Evolutionary conservation across 2,797 vertebrate species (phyloP).

Genomic region (Alectoris magna): DNA sequence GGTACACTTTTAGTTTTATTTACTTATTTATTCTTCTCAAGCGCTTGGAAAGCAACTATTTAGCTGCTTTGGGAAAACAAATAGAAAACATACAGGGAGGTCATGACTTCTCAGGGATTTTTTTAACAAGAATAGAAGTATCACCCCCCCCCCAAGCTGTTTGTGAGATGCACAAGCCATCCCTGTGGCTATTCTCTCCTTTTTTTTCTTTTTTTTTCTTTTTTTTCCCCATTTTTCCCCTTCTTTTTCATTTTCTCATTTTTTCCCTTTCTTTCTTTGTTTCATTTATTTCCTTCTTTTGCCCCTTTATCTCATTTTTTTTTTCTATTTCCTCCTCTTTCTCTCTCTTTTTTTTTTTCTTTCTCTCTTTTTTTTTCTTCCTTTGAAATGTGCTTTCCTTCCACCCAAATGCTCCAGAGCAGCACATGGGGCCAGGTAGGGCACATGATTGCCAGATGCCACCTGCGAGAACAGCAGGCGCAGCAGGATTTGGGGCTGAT

Average conservation of each 20-base stretch:
- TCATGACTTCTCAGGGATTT: slow-evolving; percentile 38
- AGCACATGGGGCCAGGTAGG: background rate
- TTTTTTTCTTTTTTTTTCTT: too few relatives aligned
- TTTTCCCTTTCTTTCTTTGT: too few relatives aligned
- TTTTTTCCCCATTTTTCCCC: fast-evolving
- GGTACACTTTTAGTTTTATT: background rate
- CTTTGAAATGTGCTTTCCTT: background rate
- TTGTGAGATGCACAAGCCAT: background rate
- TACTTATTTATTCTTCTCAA: background rate
- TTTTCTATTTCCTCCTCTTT: fast-evolving
- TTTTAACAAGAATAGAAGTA: background rate
- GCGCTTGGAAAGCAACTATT: slow-evolving; percentile 38
- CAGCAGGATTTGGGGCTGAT: background rate
- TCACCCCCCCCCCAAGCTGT: background rate
- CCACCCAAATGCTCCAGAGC: background rate
- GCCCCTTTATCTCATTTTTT: too few relatives aligned
- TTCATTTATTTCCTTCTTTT: too few relatives aligned
- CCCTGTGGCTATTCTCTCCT: background rate
- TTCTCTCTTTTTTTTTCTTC: too few relatives aligned
- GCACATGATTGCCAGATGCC: background rate
- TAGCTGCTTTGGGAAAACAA: slow-evolving; percentile 47
- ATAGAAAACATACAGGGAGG: slow-evolving; percentile 50
- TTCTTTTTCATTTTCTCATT: background rate
- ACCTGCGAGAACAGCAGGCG: background rate
- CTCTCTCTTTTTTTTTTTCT: too few relatives aligned